Base-by-base conservation (phyloP, 2,888 invertebrate species). In the Agrotis puta region DNA sequence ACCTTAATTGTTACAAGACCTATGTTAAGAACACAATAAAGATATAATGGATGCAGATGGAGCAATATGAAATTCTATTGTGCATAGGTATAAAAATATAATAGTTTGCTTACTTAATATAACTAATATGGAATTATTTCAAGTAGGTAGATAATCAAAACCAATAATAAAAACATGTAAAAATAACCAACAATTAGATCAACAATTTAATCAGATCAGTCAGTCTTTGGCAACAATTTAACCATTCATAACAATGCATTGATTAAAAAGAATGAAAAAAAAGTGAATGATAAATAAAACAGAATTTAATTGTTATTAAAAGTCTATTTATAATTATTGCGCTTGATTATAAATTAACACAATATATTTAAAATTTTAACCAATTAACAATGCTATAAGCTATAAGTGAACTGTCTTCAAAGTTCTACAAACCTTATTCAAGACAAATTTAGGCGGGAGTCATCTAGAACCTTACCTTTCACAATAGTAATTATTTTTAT, bases 21-120 rank as follows among this genome's bases (percentile, higher is more conserved):
- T n/a, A 22, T n/a, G 16, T 43, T 9, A 62, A 62, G 33, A 20
- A 24, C 3, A 58, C 57, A 58, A 39, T 50, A 50, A 39, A 57
- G 65, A 65, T 18, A 18, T 20, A 57, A 45, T 74, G 20, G 33
- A 47, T 57, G 11, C 6, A 24, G 33, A 47, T 57, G 14, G 9
- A 24, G 11, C 6, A 50, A 45, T 64, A 64, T 45, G 14, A 48
- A 64, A 73, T 56, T 64, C 18, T 14, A 33, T 18, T 54, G 14
- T 48, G 39, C 45, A 22, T 54, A n/a, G n/a, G n/a, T n/a, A 24
- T 5, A 11, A 47, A 53, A 5, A 39, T 11, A 39, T 11, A 27
- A 27, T 27, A 27, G 5, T 27, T 27, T 27, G 18, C 5, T 72
- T 54, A 71, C 7, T 63, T 27, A 39, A 18, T 39, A 67, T 47